Evolutionary conservation across 2,113 vertebrate species (phyloP).

Genomic region (Ciconia stormi): DNA sequence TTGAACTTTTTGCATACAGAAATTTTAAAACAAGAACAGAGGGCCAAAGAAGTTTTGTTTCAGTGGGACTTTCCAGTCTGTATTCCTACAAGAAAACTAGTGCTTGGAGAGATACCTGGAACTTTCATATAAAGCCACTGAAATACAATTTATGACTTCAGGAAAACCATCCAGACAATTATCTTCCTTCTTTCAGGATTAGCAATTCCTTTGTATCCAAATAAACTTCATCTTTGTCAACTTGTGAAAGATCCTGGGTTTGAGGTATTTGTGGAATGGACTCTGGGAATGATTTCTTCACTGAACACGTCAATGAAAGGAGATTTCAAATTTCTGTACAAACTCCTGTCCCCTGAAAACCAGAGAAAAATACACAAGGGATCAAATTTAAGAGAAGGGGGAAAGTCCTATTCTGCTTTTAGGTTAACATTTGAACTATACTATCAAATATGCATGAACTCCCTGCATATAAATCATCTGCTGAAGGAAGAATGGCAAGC

Average conservation of each 20-base stretch:
- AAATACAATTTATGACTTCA: not conserved
- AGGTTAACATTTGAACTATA: constrained; percentile 14
- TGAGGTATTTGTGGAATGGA: not conserved
- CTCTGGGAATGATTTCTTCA: not conserved
- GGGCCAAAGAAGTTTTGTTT: not conserved
- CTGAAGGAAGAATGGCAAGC: not conserved
- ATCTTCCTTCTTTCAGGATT: not conserved
- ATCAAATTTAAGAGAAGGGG: not conserved
- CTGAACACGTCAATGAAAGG: not conserved
- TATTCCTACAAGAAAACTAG: not conserved
- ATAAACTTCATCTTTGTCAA: not conserved
- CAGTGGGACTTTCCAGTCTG: not conserved
- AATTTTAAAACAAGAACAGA: not conserved
- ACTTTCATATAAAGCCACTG: not conserved
- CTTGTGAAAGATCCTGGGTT: not conserved
- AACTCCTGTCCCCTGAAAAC: not conserved
- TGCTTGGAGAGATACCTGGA: not conserved
- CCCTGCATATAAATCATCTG: not conserved
- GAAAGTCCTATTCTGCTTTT: not conserved
- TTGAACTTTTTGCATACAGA: not conserved
- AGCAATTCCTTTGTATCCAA: not conserved
- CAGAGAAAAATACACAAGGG: not conserved
- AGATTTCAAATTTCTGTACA: not conserved
- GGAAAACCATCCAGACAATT: not conserved
- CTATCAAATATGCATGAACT: not conserved